Base-by-base conservation (phyloP, 2,797 vertebrate species). In the Semaprochilodus insignis region DNA sequence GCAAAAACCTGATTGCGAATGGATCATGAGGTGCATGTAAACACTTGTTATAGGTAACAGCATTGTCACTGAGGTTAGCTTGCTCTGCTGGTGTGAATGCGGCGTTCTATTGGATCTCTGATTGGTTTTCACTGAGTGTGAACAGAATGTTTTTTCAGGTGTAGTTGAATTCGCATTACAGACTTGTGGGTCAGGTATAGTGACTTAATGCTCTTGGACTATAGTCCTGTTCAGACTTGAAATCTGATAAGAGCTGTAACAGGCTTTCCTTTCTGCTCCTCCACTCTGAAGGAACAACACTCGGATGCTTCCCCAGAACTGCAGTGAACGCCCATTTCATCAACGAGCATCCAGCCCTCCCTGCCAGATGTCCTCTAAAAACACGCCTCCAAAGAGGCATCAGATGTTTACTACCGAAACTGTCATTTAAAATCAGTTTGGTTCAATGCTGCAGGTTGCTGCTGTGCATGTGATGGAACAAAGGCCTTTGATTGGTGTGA, bases 401-500 rank as follows among this genome's bases (percentile, higher is more conserved):
- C 44, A 48, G 44, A 48, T 79, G 74, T 81, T 71, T n/a, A 55
- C 59, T 25, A 80, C 17, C 16, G 63, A 48, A 66, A 19, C 44
- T 55, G n/a, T 69, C 44, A 76, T 70, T 75, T 66, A 44, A 52
- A 27, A 82, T 81, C 55, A 62, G 67, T 67, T 52, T 31, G 72
- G n/a, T 34, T 27, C 52, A 36, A 75, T 69, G n/a, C 36, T 4
- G 44, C 44, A 48, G 31, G 40, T 62, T 62, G 23, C 63, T 66
- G 15, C 31, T 62, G 48, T 48, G 48, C 36, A 74, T 40, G 81
- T 25, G 51, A 7, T 74, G 44, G 51, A 77, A 83, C 63, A 85
- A 79, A 81, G 63, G 11, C 11, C 31, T 66, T 79, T 80, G 62
- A 78, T 79, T 78, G 34, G 25, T 52, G 31, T 65, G 48, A 34